Percentiles rank a stretch among this genome's conserved stretches.
Evolutionary conservation across 2,113 vertebrate genomes (phyloP).

Genomic region (Chionis minor): DNA sequence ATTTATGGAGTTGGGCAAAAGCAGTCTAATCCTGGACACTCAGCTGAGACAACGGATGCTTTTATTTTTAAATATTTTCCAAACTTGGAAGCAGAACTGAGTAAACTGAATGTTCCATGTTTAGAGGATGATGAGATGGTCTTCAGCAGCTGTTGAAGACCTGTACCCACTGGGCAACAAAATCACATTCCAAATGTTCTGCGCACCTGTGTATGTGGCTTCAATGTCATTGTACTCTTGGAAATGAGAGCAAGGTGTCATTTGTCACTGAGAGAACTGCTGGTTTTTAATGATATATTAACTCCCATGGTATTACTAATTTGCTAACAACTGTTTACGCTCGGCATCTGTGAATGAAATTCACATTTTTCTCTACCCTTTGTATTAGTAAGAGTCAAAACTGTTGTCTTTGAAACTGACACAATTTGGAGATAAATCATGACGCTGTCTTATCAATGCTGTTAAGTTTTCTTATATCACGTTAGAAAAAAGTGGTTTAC

Average conservation of each 20-base stretch:
- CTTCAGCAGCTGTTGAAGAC: conserved; percentile 8
- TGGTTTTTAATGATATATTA: background rate
- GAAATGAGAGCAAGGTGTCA: background rate
- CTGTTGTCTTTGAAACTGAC: background rate
- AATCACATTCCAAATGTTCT: background rate
- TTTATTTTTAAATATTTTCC: conserved; percentile 40
- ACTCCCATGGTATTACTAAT: background rate
- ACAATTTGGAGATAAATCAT: background rate
- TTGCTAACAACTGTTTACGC: background rate
- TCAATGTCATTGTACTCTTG: background rate
- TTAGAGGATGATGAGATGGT: background rate
- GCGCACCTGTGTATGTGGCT: rapidly evolving
- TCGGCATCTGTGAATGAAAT: background rate
- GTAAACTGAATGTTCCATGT: background rate
- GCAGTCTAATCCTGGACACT: background rate
- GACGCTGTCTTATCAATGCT: background rate
- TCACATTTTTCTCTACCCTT: background rate
- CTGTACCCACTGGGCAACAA: background rate
- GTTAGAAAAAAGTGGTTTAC: background rate
- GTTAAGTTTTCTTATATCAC: background rate
- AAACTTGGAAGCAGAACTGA: conserved; percentile 32
- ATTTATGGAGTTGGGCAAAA: background rate
- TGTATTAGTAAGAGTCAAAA: background rate
- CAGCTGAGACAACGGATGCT: conserved; percentile 13
- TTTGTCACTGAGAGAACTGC: background rate